Evolutionary conservation across 2,797 vertebrate genomes (phyloP).

Genomic region (Gymnothorax reevesii): DNA sequence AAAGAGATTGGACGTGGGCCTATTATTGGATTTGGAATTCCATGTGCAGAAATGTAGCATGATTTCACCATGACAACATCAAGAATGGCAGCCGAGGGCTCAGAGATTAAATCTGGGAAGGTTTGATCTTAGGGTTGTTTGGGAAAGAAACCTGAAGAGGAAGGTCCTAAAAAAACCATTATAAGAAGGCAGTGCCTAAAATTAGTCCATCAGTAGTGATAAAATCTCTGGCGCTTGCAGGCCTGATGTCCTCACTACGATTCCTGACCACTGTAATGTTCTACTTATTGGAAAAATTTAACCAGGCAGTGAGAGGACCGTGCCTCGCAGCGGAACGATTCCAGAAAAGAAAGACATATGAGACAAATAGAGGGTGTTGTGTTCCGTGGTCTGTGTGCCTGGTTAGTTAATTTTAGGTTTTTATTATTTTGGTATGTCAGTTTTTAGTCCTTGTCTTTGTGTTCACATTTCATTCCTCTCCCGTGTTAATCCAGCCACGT

Average conservation of each 20-base stretch:
- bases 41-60: neutral
- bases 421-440: too few species aligned
- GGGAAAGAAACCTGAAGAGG: neutral
- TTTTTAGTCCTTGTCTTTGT: too few species aligned
- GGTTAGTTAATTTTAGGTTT: too few species aligned
- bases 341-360: neutral
- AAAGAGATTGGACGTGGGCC: too few species aligned
- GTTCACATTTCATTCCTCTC: too few species aligned
- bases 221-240: neutral
- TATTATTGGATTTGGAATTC: too few species aligned
- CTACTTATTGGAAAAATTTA: conserved; percentile 16
- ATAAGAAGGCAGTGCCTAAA: neutral
- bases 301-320: neutral
- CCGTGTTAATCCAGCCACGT: too few species aligned
- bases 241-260: neutral
- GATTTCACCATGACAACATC: neutral
- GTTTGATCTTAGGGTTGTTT: neutral
- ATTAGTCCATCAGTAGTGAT: neutral
- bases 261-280: neutral
- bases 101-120: neutral
- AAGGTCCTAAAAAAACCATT: neutral
- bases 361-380: conserved; percentile 34
- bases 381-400: too few species aligned
- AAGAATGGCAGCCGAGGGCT: neutral
- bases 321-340: conserved; percentile 2